Evolutionary conservation across 2,113 vertebrate genomes (phyloP).

Genomic region (Eolophus roseicapilla): DNA sequence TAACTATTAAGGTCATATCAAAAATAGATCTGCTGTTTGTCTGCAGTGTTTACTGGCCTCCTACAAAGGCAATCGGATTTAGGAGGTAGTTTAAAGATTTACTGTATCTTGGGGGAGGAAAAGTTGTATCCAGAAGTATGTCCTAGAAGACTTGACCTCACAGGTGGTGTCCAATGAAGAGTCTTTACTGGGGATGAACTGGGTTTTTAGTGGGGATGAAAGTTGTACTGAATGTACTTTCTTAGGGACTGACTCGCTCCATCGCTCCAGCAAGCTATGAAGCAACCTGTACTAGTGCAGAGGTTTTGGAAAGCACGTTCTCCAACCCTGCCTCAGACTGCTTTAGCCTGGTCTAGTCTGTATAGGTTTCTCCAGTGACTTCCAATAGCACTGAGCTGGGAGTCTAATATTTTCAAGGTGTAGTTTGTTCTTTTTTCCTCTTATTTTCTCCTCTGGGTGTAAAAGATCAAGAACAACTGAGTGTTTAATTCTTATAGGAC

Average conservation of each 20-base stretch:
- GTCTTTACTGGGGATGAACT: background rate
- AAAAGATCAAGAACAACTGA: background rate
- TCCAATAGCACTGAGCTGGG: background rate
- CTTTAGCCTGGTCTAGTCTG: background rate
- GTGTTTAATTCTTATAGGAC: background rate
- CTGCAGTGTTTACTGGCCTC: background rate
- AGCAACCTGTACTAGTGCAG: background rate
- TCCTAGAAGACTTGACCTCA: background rate
- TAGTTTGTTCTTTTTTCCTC: background rate
- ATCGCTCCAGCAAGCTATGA: background rate
- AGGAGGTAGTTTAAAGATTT: background rate
- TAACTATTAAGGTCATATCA: constrained; percentile 3
- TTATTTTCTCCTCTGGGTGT: background rate
- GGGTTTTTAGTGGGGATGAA: background rate
- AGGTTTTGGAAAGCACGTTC: background rate
- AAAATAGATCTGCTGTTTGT: background rate
- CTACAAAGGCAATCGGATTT: background rate
- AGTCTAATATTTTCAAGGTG: background rate
- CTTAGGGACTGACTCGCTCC: background rate
- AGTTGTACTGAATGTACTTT: background rate
- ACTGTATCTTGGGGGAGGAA: background rate
- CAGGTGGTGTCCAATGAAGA: background rate
- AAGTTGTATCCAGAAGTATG: background rate
- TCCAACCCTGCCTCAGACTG: background rate
- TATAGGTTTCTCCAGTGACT: background rate